Evolutionary conservation across 2,797 vertebrate genomes (phyloP), one percentile per base, ranked within the genome.

Genomic region (Eurystomus glaucurus): DNA sequence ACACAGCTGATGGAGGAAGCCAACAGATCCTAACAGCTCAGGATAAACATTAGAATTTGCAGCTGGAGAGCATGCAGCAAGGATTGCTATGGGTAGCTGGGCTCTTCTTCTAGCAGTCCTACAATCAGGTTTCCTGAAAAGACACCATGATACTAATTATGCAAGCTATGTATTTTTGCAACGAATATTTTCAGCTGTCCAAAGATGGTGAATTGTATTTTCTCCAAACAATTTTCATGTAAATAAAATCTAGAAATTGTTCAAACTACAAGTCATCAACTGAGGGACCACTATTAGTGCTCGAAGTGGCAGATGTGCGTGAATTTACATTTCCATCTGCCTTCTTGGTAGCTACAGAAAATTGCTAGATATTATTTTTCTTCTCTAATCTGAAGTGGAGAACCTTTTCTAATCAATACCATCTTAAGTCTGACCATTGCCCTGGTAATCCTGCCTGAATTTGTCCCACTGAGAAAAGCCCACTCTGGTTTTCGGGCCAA

Each of bases 121-220:
- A 76, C 55, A 60, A 35, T 61, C 76, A 71, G 75, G 86, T 96
- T 96, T 97, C 96, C 75, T 85, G 79, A 96, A 86, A 29, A 96
- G 91, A 90, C 0, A 9, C 78, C 88, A 68, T 54, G 55, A 80
- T 41, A 60, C 31, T 77, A 51, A 64, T 78, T 90, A 90, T 29
- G 69, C 75, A 80, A 4, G 6, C 33, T 52, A 66, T 48, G 68
- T 88, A 89, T 72, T 96, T 96, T 78, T 85, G 48, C 12, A 75
- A 78, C 60, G 46, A 6, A 39, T 70, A 84, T 92, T 66, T 95
- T 90, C 71, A 87, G 76, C 72, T 72, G 65, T 68, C 76, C 54
- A 84, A 91, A 26, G 51, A 55, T 1, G 20, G 45, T 55, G 62
- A 86, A 58, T 76, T 88, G 10, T 68, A 78, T 80, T 94, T 91